phyloP scores from a whole-genome alignment of 2,888 invertebrate species.

The Artemia sp. region DNA sequence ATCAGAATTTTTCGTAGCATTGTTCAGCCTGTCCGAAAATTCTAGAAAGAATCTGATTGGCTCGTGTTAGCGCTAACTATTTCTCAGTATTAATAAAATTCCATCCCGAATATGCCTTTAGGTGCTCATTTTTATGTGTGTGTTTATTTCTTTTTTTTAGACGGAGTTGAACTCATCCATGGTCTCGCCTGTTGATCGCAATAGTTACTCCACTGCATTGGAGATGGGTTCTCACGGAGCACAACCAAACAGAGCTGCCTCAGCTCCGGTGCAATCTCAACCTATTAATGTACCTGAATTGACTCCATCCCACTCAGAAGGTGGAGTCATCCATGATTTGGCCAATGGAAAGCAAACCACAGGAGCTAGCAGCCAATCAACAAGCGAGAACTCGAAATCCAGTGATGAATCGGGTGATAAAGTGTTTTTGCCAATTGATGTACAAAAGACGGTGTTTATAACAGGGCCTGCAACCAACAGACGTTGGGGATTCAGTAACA shows the following conservation, averaged over 20 bases:
- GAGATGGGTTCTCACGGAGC: constrained; percentile 6
- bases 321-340: not conserved
- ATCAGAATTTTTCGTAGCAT: too few species aligned
- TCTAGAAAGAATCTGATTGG: too few species aligned
- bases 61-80: too few species aligned
- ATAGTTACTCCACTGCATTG: constrained; percentile 12
- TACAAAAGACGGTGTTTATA: constrained; percentile 12
- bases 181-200: constrained; percentile 12
- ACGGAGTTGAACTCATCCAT: constrained; percentile 10
- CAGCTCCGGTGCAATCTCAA: constrained; percentile 14
- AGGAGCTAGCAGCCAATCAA: not conserved
- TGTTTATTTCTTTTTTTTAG: not conserved
- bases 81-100: too few species aligned
- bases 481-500: constrained; percentile 44
- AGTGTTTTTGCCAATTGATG: constrained; percentile 14
- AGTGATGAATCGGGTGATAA: constrained; percentile 14
- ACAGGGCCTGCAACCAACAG: constrained; percentile 28
- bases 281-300: constrained; percentile 11
- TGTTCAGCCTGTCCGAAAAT: too few species aligned
- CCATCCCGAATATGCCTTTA: too few species aligned
- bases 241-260: constrained; percentile 13
- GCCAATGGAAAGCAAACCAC: constrained; percentile 13
- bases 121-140: too few species aligned
- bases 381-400: constrained; percentile 3
- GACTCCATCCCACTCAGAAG: constrained; percentile 1